Percentiles rank a stretch among this genome's conserved stretches.
These are phyloP conservation scores for Lasiommata megera DNA, from an alignment of 2,888 invertebrate species.

Conservation along the genomic window DNA sequence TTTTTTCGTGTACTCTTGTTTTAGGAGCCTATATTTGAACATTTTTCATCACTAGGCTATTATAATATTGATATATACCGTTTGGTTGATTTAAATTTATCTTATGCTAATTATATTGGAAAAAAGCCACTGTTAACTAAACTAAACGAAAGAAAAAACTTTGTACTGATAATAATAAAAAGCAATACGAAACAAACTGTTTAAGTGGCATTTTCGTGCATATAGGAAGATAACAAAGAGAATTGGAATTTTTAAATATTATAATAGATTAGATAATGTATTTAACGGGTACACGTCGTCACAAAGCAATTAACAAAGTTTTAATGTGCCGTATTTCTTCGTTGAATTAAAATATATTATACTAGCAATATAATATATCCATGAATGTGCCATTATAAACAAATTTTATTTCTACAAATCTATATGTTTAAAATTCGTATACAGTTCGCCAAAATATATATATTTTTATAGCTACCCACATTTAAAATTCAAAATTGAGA, in stretches of 20 bases:
- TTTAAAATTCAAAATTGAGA: constrained; percentile 72
- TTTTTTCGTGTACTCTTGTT: constrained; percentile 81
- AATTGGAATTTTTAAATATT: constrained; percentile 19
- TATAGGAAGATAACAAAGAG: constrained; percentile 27
- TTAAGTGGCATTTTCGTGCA: constrained; percentile 70
- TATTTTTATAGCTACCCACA: constrained; percentile 70
- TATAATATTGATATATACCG: constrained; percentile 44
- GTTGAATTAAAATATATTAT: constrained; percentile 15
- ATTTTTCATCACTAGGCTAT: constrained; percentile 55
- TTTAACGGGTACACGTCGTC: constrained; percentile 30
- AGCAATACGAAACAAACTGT: constrained; percentile 48
- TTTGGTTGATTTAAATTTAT: constrained; percentile 45
- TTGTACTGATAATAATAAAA: constrained; percentile 64
- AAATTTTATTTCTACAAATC: constrained; percentile 54
- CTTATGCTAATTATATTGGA: constrained; percentile 46
- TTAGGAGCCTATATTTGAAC: constrained; percentile 81
- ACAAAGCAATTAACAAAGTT: constrained; percentile 28
- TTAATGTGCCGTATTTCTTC: constrained; percentile 20
- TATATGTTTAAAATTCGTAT: constrained; percentile 57
- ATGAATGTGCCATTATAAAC: constrained; percentile 57
- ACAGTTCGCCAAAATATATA: constrained; percentile 74
- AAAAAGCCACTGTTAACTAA: constrained; percentile 52
- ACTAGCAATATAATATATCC: constrained; percentile 32
- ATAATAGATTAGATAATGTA: constrained; percentile 20
- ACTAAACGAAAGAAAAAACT: constrained; percentile 59